Percentiles rank a stretch among this genome's conserved stretches.
phyloP scores from a whole-genome alignment of 2,797 vertebrate species.

The Astyanax mexicanus region DNA sequence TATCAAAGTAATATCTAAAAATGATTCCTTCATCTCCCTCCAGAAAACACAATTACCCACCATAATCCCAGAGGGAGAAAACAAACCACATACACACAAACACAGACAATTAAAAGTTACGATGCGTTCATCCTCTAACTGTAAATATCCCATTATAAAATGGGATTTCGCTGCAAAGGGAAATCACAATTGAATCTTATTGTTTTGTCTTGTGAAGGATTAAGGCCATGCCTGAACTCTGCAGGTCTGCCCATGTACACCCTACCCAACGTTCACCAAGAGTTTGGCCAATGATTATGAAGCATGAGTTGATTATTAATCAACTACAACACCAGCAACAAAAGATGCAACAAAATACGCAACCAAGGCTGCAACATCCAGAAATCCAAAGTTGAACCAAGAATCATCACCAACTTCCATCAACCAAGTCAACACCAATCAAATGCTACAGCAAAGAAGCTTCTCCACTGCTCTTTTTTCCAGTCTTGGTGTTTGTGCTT shows the following conservation, averaged over 20 bases:
- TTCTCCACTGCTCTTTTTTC: not conserved
- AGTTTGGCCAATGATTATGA: constrained; percentile 62
- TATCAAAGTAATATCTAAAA: constrained; percentile 39
- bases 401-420: constrained; percentile 69
- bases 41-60: constrained; percentile 22
- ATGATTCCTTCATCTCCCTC: not conserved
- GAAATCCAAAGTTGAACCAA: too few species aligned
- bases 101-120: constrained; percentile 14
- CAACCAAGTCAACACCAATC: constrained; percentile 69
- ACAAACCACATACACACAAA: constrained; percentile 18
- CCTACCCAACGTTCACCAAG: constrained; percentile 40
- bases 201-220: constrained; percentile 32
- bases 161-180: constrained; percentile 26
- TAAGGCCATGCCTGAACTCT: constrained; percentile 42
- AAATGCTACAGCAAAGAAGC: constrained; percentile 43
- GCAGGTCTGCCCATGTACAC: constrained; percentile 43
- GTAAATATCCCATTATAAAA: constrained; percentile 18
- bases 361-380: too few species aligned
- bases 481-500: not conserved
- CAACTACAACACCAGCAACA: constrained; percentile 50
- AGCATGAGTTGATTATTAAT: constrained; percentile 58
- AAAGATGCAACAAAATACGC: constrained; percentile 52
- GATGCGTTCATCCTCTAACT: not conserved
- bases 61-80: constrained; percentile 5
- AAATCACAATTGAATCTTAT: constrained; percentile 36